Evolutionary conservation across 2,888 invertebrate genomes (phyloP).

Genomic region (Agrypnus murinus): DNA sequence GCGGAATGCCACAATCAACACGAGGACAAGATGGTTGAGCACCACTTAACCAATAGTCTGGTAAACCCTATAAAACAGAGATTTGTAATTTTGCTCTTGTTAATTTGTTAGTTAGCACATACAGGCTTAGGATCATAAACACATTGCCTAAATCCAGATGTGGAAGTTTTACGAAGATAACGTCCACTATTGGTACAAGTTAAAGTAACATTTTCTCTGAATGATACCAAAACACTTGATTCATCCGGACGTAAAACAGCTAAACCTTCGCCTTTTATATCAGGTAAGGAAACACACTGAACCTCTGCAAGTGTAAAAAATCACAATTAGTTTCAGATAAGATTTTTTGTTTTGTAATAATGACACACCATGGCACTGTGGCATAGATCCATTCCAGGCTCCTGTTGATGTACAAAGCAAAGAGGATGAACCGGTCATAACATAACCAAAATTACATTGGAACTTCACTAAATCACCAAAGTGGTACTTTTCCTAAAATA

Average conservation of each 20-base stretch:
- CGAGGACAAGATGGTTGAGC: slow-evolving; percentile 89
- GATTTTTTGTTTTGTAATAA: too few relatives aligned
- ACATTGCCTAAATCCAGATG: slow-evolving; percentile 93
- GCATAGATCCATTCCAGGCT: slow-evolving; percentile 94
- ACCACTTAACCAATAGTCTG: slow-evolving; percentile 94
- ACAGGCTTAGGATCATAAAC: slow-evolving; percentile 93
- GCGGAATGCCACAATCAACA: slow-evolving; percentile 92
- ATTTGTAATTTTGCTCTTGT: not conserved
- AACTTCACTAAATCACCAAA: slow-evolving; percentile 93
- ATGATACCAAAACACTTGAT: slow-evolving; percentile 89
- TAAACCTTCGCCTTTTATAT: slow-evolving; percentile 91
- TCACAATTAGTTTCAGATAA: too few relatives aligned
- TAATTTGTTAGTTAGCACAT: not conserved
- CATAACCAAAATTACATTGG: slow-evolving; percentile 96
- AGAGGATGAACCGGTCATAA: slow-evolving; percentile 90
- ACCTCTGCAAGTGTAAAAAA: slow-evolving; percentile 81
- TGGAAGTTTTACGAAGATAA: slow-evolving; percentile 85
- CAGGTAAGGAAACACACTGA: slow-evolving; percentile 91
- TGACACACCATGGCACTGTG: slow-evolving; percentile 92
- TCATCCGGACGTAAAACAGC: slow-evolving; percentile 85
- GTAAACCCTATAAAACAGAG: slow-evolving; percentile 77
- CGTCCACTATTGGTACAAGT: slow-evolving; percentile 87
- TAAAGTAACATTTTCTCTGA: slow-evolving; percentile 92
- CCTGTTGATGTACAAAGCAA: slow-evolving; percentile 92
- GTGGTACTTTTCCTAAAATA: slow-evolving; percentile 80